Evolutionary conservation across 2,113 vertebrate genomes (phyloP), one percentile per base, ranked within the genome.

Genomic region (Lagopus muta): DNA sequence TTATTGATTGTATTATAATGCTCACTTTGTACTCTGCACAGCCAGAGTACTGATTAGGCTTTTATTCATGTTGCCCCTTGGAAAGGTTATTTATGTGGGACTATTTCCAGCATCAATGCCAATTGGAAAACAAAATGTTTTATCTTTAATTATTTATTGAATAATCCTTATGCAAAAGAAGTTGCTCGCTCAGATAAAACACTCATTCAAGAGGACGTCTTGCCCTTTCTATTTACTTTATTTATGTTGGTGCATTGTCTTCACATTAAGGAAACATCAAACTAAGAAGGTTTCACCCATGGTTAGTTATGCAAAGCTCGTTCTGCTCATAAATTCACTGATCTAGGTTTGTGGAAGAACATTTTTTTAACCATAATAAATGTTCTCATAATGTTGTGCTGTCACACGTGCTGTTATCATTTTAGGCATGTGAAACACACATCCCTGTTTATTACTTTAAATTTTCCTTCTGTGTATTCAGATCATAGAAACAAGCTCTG

Each of bases 1-100:
- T 95, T 97, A 96, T 94, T 96, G 96, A 97, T 96, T 93, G 67
- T 38, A 80, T 96, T 95, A 88, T 95, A 95, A 85, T 76, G 95
- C 80, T 89, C 92, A 88, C 81, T 95, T 94, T 92, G 93, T 93
- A 38, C 75, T 77, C 82, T 28, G 71, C 79, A 70, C 75, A 75
- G 90, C 72, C 13, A 82, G 89, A 34, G 74, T 64, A 79, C 88
- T 93, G 85, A 86, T 96, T 80, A 89, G 72, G 21, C 77, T 95
- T 47, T 89, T 60, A 66, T 69, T 67, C 73, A 22, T 83, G 60
- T 72, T 91, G 65, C 72, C 61, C 47, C 64, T 92, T 80, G 78
- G 83, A 92, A 88, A 82, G 71, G 79, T 93, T 93, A 88, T 85
- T 93, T 85, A 81, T 77, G 34, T 69, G 87, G 78, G 71, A 57